Evolutionary conservation across 2,888 invertebrate species (phyloP).

Genomic region (Plebejus anna): DNA sequence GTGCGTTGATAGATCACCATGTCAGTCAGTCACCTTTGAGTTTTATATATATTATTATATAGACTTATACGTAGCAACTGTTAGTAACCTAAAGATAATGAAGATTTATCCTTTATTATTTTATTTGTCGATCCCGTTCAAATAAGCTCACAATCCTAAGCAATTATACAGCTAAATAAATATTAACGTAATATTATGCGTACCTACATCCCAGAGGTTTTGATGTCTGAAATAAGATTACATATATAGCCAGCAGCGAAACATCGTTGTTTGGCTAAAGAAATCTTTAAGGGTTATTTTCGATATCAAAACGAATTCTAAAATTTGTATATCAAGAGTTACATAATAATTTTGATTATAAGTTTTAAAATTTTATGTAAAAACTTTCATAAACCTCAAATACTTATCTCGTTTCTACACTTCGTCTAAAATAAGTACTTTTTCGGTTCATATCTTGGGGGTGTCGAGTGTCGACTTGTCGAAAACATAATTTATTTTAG

Average conservation of each 20-base stretch:
- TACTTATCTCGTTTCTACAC: neutral
- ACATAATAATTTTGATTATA: no score
- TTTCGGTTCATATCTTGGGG: neutral
- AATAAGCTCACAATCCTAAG: neutral
- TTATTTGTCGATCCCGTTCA: neutral
- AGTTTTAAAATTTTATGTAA: neutral
- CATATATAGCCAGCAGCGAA: no score
- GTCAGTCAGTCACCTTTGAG: no score
- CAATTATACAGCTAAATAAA: conserved; percentile 3
- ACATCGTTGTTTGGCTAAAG: neutral
- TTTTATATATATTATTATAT: no score
- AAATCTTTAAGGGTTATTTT: neutral
- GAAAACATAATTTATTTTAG: conserved; percentile 16
- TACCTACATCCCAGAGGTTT: neutral
- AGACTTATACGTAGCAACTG: neutral
- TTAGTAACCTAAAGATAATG: neutral
- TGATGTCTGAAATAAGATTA: neutral
- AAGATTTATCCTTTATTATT: neutral
- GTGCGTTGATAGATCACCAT: no score
- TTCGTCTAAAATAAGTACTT: conserved; percentile 16
- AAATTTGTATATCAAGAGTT: no score
- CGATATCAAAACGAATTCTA: no score
- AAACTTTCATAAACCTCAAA: neutral
- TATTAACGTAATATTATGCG: neutral
- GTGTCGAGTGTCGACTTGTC: neutral